Conservation (phyloP, 2,797 vertebrate species). For the Onychomys arenicola region DNA sequence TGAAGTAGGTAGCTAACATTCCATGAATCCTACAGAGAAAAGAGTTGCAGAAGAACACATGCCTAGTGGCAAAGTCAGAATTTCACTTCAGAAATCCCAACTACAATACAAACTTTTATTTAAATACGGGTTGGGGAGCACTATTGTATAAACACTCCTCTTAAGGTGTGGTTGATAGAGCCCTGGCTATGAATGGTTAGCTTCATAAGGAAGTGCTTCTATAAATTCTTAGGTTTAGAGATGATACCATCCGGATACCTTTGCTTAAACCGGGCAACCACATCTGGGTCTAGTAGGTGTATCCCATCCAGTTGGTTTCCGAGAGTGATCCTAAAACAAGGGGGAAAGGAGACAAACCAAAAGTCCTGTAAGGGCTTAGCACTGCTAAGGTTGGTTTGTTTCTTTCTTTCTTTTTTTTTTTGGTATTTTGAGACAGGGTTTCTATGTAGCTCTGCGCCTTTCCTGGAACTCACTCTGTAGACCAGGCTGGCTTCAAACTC, state of each 20-base stretch:
- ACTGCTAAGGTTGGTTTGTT: slow-evolving; percentile 57
- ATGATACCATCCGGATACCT: slow-evolving; percentile 96
- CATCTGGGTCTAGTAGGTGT: slow-evolving; percentile 95
- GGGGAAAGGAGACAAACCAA: neutral
- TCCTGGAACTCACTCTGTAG: no score
- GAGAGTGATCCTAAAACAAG: slow-evolving; percentile 91
- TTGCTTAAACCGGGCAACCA: slow-evolving; percentile 95
- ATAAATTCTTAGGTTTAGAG: slow-evolving; percentile 94
- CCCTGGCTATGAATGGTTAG: slow-evolving; percentile 42
- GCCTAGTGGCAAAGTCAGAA: slow-evolving; percentile 43
- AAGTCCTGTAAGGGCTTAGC: slow-evolving; percentile 60
- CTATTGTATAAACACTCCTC: slow-evolving; percentile 65
- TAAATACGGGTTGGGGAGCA: slow-evolving; percentile 74
- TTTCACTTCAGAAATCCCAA: slow-evolving; percentile 61
- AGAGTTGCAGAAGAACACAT: slow-evolving; percentile 48
- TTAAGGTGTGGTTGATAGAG: slow-evolving; percentile 53
- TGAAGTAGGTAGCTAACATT: slow-evolving; percentile 34
- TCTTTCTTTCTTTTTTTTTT: no score
- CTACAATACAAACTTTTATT: slow-evolving; percentile 80
- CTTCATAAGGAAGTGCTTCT: slow-evolving; percentile 73
- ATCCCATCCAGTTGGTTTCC: slow-evolving; percentile 97
- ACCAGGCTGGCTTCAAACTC: no score
- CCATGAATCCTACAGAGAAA: slow-evolving; percentile 14
- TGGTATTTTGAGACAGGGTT: no score
- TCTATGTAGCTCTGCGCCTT: no score